Evolutionary conservation across 2,113 vertebrate species (phyloP).

Genomic region (Brachirus orientalis): DNA sequence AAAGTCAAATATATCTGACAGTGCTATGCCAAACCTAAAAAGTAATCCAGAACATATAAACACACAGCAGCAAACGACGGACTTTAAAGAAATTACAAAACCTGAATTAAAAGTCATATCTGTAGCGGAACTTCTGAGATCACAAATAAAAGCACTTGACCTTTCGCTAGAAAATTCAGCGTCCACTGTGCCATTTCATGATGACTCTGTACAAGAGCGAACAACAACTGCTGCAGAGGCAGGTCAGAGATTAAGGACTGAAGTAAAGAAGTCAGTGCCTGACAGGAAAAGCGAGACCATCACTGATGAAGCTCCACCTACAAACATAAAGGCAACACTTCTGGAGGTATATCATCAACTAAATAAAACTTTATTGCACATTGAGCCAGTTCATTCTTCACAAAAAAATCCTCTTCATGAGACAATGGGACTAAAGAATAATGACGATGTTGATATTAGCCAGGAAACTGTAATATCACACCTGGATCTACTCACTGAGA

Average conservation of each 20-base stretch:
- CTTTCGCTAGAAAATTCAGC: conserved; percentile 15
- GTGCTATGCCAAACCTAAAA: background rate
- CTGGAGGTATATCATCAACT: conserved; percentile 52
- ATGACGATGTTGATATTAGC: conserved; percentile 18
- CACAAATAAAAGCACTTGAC: conserved; percentile 67
- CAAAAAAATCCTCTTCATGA: conserved; percentile 1
- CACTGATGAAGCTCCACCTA: background rate
- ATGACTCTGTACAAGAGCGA: conserved; percentile 4
- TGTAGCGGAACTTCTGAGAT: conserved; percentile 67
- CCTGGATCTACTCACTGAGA: conserved; percentile 1
- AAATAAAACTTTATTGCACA: background rate
- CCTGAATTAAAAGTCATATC: conserved; percentile 60
- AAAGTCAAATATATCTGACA: background rate
- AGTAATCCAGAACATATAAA: conserved; percentile 15
- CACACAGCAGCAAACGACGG: background rate
- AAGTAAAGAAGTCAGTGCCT: conserved; percentile 5
- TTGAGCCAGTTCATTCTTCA: background rate
- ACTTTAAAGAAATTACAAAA: conserved; percentile 42
- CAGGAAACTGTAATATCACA: conserved; percentile 14
- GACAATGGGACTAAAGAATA: background rate
- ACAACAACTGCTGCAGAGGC: background rate
- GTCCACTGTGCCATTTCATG: background rate
- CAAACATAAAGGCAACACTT: conserved; percentile 50
- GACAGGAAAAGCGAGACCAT: conserved; percentile 1
- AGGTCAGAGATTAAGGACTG: conserved; percentile 7